phyloP scores from a whole-genome alignment of 1,140 invertebrate genomes.

The Cryptotermes secundus region DNA sequence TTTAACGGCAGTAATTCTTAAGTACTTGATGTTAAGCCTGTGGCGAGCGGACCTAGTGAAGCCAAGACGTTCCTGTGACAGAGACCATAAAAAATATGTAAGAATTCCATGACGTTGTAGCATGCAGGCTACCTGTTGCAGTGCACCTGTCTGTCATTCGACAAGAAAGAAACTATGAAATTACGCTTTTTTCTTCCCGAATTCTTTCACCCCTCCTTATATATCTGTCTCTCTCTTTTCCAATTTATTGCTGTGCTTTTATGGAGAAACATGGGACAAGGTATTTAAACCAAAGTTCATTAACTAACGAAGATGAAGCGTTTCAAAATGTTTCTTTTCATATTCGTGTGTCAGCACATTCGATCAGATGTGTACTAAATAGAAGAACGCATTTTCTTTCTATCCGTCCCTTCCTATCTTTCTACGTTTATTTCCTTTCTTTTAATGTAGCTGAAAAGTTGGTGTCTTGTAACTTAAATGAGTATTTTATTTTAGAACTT shows the following conservation, averaged over 20 bases:
- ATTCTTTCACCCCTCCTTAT: background rate
- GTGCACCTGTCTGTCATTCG: background rate
- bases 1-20: no score
- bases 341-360: constrained; percentile 16
- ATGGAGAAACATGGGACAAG: constrained; percentile 4
- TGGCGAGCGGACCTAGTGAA: background rate
- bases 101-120: background rate
- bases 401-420: background rate
- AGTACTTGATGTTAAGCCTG: background rate
- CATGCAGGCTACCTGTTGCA: background rate
- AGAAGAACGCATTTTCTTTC: background rate
- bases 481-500: background rate
- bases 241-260: background rate
- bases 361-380: background rate
- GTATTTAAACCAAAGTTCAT: constrained; percentile 13
- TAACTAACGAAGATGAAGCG: constrained; percentile 5
- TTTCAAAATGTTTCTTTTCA: constrained; percentile 3
- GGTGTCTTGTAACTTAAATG: background rate
- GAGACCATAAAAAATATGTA: background rate
- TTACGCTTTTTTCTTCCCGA: background rate
- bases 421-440: no score
- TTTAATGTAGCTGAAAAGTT: background rate
- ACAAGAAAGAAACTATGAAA: constrained; percentile 19
- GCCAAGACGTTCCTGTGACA: background rate
- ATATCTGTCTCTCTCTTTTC: background rate